Conservation (phyloP, 2,797 vertebrate species). For the Sebastes vulpes region DNA sequence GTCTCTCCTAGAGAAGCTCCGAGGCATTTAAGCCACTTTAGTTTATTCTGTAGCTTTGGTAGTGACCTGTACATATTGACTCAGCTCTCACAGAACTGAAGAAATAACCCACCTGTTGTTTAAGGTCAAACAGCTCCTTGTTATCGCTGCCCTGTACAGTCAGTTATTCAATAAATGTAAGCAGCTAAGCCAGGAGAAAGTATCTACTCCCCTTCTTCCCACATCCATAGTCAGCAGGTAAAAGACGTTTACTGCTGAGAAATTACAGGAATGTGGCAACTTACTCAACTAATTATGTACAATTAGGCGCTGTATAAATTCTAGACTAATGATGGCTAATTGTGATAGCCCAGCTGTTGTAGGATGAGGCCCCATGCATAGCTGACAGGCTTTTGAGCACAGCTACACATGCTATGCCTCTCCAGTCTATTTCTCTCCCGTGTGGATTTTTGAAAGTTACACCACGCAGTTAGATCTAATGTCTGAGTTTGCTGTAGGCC, state of each 20-base stretch:
- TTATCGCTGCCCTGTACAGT: background rate
- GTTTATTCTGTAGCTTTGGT: conserved; percentile 7
- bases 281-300: conserved; percentile 64
- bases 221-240: conserved; percentile 32
- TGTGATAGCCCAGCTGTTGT: conserved; percentile 49
- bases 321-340: conserved; percentile 61
- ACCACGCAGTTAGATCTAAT: background rate
- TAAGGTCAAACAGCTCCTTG: conserved; percentile 26
- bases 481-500: background rate
- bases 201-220: conserved; percentile 7
- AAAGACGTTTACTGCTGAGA: conserved; percentile 52
- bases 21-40: conserved; percentile 1
- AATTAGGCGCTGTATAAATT: conserved; percentile 71
- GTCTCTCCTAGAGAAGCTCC: conserved; percentile 26
- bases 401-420: background rate
- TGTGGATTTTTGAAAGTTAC: background rate
- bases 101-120: conserved; percentile 16
- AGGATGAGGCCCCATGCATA: conserved; percentile 26
- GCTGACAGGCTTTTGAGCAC: conserved; percentile 18
- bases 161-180: conserved; percentile 21
- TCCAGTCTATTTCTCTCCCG: background rate
- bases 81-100: conserved; percentile 12
- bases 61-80: conserved; percentile 38
- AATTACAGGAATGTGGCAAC: conserved; percentile 56
- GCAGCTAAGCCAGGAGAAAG: background rate